Percentiles rank a stretch among this genome's conserved stretches.
These are phyloP conservation scores for Nansenia antarctica DNA, from an alignment of 2,113 vertebrate species.

Conservation along the genomic window DNA sequence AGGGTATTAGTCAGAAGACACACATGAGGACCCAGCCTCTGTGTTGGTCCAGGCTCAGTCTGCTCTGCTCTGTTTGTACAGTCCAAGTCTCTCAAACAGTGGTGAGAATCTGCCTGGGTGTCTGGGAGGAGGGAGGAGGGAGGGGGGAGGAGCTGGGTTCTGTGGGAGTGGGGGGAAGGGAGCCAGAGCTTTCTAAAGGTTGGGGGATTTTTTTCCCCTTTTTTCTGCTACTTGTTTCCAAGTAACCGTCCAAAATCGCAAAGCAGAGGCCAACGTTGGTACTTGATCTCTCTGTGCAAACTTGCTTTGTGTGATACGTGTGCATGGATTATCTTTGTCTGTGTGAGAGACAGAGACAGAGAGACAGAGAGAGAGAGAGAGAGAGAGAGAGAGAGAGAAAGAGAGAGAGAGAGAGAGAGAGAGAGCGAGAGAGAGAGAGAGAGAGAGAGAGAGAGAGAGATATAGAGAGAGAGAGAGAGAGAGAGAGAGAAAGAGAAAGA, in stretches of 20 bases:
- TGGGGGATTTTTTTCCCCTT: neutral
- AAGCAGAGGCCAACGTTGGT: neutral
- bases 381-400: neutral
- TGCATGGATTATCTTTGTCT: too few relatives aligned
- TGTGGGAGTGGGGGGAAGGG: slow-evolving; percentile 5
- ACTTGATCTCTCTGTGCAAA: neutral
- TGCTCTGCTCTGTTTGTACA: too few relatives aligned
- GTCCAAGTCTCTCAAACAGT: too few relatives aligned
- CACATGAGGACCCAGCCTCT: neutral
- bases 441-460: slow-evolving; percentile 25
- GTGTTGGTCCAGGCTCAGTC: neutral
- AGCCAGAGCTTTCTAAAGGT: slow-evolving; percentile 2
- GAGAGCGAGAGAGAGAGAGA: slow-evolving; percentile 9
- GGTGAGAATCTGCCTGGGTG: neutral
- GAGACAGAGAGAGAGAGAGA: neutral
- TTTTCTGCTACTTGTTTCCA: slow-evolving; percentile 9
- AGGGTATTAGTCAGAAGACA: slow-evolving; percentile 37
- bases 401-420: slow-evolving; percentile 23
- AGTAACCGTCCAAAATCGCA: slow-evolving; percentile 16
- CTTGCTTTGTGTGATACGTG: neutral
- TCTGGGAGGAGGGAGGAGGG: neutral
- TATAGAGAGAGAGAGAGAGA: too few relatives aligned
- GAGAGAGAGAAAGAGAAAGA: slow-evolving; percentile 27
- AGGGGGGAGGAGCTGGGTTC: neutral
- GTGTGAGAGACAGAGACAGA: neutral